A percentile compares a stretch with the other conserved stretches of the same genome.
Conservation (phyloP, 92 coral and sea anemone species). For the Montipora capitata region DNA sequence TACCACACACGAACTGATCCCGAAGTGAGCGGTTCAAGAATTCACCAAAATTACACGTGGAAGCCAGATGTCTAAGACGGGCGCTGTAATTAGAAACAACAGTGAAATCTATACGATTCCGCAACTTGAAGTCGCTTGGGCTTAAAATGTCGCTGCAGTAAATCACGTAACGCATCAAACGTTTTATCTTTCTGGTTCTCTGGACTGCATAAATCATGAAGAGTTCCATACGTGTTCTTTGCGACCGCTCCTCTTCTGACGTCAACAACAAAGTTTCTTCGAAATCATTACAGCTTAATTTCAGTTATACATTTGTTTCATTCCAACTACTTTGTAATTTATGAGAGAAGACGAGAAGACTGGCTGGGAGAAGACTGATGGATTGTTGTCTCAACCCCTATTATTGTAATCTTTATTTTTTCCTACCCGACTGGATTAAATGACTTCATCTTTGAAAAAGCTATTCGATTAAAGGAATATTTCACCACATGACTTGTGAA, state of each 20-base stretch:
- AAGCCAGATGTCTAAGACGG: conserved; percentile 66
- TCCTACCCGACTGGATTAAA: too few relatives aligned
- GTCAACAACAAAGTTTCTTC: too few relatives aligned
- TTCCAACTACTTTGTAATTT: too few relatives aligned
- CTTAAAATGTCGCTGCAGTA: conserved; percentile 50
- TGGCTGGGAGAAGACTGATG: too few relatives aligned
- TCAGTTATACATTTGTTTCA: too few relatives aligned
- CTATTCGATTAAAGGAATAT: too few relatives aligned
- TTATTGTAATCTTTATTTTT: too few relatives aligned
- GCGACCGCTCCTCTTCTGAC: too few relatives aligned
- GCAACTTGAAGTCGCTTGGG: conserved; percentile 76
- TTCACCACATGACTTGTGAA: too few relatives aligned
- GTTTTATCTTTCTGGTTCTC: conserved; percentile 62
- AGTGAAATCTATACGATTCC: conserved; percentile 72
- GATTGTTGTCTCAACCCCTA: too few relatives aligned
- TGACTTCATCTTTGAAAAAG: too few relatives aligned
- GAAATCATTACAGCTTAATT: conserved; percentile 42
- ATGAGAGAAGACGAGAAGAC: too few relatives aligned
- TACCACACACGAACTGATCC: conserved; percentile 69
- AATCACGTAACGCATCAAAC: conserved; percentile 19
- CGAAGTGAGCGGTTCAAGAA: conserved; percentile 63
- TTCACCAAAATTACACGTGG: conserved; percentile 66
- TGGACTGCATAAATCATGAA: conserved; percentile 71
- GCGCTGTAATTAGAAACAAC: conserved; percentile 70
- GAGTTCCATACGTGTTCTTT: conserved; percentile 39